Conservation (phyloP, 2,888 invertebrate genomes). For the Orthosia gothica region DNA sequence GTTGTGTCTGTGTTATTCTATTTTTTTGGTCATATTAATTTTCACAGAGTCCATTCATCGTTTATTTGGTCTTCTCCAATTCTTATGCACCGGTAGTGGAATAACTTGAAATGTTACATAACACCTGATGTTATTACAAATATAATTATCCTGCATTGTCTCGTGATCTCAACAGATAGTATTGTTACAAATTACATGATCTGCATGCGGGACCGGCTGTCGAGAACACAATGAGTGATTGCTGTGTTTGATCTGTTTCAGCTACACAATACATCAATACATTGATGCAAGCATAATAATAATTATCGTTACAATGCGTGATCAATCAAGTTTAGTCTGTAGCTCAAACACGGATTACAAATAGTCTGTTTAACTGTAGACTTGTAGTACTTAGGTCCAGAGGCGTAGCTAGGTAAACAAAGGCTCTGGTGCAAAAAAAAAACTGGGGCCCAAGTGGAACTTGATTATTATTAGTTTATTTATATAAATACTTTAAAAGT, state of each 20-base stretch:
- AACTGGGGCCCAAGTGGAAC: no score
- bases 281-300: constrained; percentile 22
- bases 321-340: constrained; percentile 28
- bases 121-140: background rate
- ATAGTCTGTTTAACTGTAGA: background rate
- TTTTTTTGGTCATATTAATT: no score
- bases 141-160: constrained; percentile 11
- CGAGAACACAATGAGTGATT: constrained; percentile 35
- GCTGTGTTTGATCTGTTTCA: constrained; percentile 19
- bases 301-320: constrained; percentile 20
- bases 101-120: no score
- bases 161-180: constrained; percentile 2
- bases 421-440: no score
- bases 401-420: no score
- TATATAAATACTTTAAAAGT: no score
- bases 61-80: no score
- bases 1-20: no score
- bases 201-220: constrained; percentile 4
- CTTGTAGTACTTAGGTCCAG: background rate
- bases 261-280: constrained; percentile 15
- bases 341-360: constrained; percentile 2
- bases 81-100: no score
- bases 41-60: no score
- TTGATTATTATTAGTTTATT: no score
- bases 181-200: constrained; percentile 34